Base-by-base conservation (phyloP, 2,888 invertebrate species). In the Hypena proboscidalis region DNA sequence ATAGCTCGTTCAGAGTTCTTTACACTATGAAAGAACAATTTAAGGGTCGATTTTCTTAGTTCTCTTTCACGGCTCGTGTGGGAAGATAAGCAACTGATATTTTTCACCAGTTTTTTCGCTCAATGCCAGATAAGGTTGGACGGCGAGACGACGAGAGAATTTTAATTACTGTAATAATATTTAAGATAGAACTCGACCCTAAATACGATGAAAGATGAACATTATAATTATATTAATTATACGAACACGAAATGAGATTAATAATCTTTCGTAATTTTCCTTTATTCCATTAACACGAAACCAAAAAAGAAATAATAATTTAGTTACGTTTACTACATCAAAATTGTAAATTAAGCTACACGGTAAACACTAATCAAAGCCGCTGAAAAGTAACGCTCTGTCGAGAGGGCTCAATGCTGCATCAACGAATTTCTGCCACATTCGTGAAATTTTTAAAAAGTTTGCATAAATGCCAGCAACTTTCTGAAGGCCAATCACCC, bases 111-210 rank as follows among this genome's bases (percentile, higher is more conserved):
- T 15, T 29, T 29, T 15, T 29, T 29, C 14, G 29, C 5, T 29
- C 17, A 29, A 29, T 29, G 15, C 29, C 29, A 17, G 29, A 29
- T 29, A 17, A 29, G 29, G 14, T 13, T 8, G 8, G 13, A 15
- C 14, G 15, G 15, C 9, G n/a, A 15, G 15, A 29, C 29, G 29
- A n/a, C 14, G 15, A 8, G 15, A 29, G 29, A 29, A 25, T 17
- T 25, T 34, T 34, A 17, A 25, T 23, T 25, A 34, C 17, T 8
- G n/a, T 17, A 34, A 25, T 34, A 25, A 11, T 19, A 10, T 20
- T 31, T 4, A 34, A 17, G 23, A n/a, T 9, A n/a, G 17, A 7
- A 17, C 17, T 10, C n/a, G 10, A 17, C 3, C 8, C 19, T 19
- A 34, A 34, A 34, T 34, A 25, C 19, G 17, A 17, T 1, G 9